Base-by-base conservation (phyloP, 2,888 invertebrate species). In the Drosophila limbata region DNA sequence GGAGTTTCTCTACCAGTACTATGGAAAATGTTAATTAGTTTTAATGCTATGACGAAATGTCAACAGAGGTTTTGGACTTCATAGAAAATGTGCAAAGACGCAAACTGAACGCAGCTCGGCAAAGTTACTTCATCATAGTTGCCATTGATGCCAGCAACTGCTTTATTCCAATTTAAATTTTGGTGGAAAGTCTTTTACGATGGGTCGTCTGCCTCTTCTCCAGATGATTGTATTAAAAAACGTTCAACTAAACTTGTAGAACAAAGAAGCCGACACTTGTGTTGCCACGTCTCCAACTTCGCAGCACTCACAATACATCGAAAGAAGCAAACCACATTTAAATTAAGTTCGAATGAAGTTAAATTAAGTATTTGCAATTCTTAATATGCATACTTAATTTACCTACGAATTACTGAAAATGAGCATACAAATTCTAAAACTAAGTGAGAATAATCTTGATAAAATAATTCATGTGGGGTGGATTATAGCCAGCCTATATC, bases 11-110 rank as follows among this genome's bases (percentile, higher is more conserved):
- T 44, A 13, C 11, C 52, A 45, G 42, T 60, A 51, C 53, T 65
- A 69, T 64, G 62, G 66, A 69, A 75, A 81, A 74, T 81, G 75
- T 77, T 76, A 85, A 81, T 86, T 88, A 88, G 84, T 85, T 84
- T 74, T 71, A 79, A 76, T 84, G 69, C 79, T 73, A 66, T 84
- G 74, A 81, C 72, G 82, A 73, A 74, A 77, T 77, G 79, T 74
- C 79, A 79, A 72, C 70, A 73, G 73, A 65, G 61, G 78, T 40
- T 57, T 47, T 69, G 68, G 63, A 68, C 68, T 52, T 56, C 53
- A 64, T 55, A 57, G 68, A 64, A 60, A 61, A 40, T 51, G 15
- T 40, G 47, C 17, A 42, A n/a, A 40, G 47, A 28, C 8, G 44
- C 25, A 61, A 47, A n/a, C 15, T 11, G 25, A 37, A 40, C 13